Base-by-base conservation (phyloP, 2,113 vertebrate genomes). In the Dascyllus trimaculatus region DNA sequence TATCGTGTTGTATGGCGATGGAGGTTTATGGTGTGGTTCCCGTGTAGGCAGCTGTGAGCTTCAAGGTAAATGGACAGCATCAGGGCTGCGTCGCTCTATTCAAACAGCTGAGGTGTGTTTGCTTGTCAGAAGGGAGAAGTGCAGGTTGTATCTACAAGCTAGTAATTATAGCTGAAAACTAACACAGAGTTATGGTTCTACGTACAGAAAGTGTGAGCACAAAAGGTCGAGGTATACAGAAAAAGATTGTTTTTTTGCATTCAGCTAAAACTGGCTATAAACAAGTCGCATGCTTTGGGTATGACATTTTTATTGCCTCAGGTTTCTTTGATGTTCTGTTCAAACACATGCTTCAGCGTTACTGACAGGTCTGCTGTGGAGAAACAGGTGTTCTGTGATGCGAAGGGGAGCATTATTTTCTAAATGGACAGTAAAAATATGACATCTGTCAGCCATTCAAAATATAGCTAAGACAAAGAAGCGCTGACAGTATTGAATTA, bases 1-100 rank as follows among this genome's bases (percentile, higher is more conserved):
- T 81, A 81, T 87, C 78, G 10, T 25, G 71, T 45, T 66, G 43
- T 67, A 88, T 80, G 86, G 49, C 86, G 88, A 90, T 85, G 62
- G 80, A 79, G 80, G 85, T 82, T 83, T 71, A 82, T 54, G 61
- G 65, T 14, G 8, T 49, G 71, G 89, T 83, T 83, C 58, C 68
- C 48, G 13, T 57, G 63, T 19, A 74, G 65, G 52, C 75, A 75
- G 70, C 75, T 73, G 77, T 59, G 51, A 19, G 53, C 67, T 62
- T 57, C 22, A 13, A 78, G 75, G 84, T 86, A 29, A 85, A 90
- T 80, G 77, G 80, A 83, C 82, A 84, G 67, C 64, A 73, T 78
- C 52, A 61, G 70, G 78, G 68, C 85, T 76, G 75, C 65, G 67
- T 24, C 45, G 22, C 29, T 60, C 65, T 56, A 29, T 74, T 86